Evolutionary conservation across 2,797 vertebrate genomes (phyloP), one percentile per base, ranked within the genome.

Genomic region (Geotria australis): DNA sequence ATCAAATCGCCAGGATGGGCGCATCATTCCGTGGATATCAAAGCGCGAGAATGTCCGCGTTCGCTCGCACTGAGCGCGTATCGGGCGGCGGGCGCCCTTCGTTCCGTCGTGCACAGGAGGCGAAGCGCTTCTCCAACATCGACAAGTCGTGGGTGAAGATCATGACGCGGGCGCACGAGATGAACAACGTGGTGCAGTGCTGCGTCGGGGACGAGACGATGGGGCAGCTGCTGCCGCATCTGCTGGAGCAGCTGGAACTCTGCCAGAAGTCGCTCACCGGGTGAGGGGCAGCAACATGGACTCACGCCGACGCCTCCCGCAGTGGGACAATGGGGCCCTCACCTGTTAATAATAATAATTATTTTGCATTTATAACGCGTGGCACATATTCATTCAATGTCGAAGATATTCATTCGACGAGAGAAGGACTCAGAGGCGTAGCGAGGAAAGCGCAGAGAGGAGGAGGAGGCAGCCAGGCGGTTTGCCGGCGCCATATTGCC

Each of bases 141-240:
- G 91, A 96, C 70, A 98, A 93, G 65, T 84, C 85, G 1, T 95
- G 89, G 91, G 82, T 89, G 61, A 94, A 80, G 73, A 89, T 98
- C 60, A 93, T 98, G 89, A 81, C 73, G 9, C 75, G 81, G 59
- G 80, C 86, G 8, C 86, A 79, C 11, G 85, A 91, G 66, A 85
- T 72, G 68, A 79, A 83, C 14, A 89, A 70, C 11, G 82, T 93
- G 14, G 73, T 95, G 46, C 83, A 91, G 64, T 94, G 83, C 7
- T 96, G 86, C 64, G 77, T 83, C 10, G 84, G 83, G 46, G 88
- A 98, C 61, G 91, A 95, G 69, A 82, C 78, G 6, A 78, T 98
- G 85, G 83, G 80, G 8, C 85, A 88, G 62, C 69, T 96, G 47
- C 70, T 98, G 55, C 85, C 86, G 57, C 85, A 93, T 65, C 74